Percentiles rank a stretch among this genome's conserved stretches.
These are phyloP conservation scores for Bradypodion pumilum DNA, from an alignment of 2,797 vertebrate genomes.

Conservation along the genomic window DNA sequence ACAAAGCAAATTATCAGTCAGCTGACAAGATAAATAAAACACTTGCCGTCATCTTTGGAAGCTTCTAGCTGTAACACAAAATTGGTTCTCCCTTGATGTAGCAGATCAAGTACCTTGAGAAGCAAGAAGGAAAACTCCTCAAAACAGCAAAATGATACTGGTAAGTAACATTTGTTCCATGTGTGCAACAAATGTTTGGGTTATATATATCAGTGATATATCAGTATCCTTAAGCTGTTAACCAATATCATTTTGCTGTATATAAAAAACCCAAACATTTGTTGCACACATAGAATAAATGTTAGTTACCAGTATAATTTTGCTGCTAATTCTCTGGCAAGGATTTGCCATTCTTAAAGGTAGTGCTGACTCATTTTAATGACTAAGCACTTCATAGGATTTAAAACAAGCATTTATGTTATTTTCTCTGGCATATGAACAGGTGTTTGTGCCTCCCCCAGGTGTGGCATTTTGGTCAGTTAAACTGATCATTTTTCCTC, in stretches of 20 bases:
- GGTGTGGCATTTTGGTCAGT: constrained; percentile 15
- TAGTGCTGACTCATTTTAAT: constrained; percentile 25
- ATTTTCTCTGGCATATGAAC: constrained; percentile 45
- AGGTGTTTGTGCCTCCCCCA: constrained; percentile 23
- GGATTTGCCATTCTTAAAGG: constrained; percentile 24
- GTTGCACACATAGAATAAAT: constrained; percentile 17
- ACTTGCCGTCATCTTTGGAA: background rate
- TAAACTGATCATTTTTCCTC: constrained; percentile 33
- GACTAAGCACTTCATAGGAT: constrained; percentile 19
- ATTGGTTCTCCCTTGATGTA: background rate
- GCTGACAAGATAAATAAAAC: background rate
- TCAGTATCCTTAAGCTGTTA: too few relatives aligned
- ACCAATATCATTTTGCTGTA: too few relatives aligned
- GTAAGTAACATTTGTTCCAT: too few relatives aligned
- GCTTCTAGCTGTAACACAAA: background rate
- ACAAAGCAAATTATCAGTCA: background rate
- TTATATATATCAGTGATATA: too few relatives aligned
- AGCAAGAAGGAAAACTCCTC: constrained; percentile 32
- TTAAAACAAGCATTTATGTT: constrained; percentile 37
- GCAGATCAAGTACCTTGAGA: background rate
- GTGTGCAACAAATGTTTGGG: too few relatives aligned
- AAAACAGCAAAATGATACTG: too few relatives aligned
- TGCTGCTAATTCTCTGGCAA: constrained; percentile 34
- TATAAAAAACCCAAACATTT: constrained; percentile 6
- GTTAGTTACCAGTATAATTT: constrained; percentile 21